Percentiles rank a stretch among this genome's conserved stretches.
Evolutionary conservation across 2,888 invertebrate genomes (phyloP).

Genomic region (Ichneumoninae sp.): DNA sequence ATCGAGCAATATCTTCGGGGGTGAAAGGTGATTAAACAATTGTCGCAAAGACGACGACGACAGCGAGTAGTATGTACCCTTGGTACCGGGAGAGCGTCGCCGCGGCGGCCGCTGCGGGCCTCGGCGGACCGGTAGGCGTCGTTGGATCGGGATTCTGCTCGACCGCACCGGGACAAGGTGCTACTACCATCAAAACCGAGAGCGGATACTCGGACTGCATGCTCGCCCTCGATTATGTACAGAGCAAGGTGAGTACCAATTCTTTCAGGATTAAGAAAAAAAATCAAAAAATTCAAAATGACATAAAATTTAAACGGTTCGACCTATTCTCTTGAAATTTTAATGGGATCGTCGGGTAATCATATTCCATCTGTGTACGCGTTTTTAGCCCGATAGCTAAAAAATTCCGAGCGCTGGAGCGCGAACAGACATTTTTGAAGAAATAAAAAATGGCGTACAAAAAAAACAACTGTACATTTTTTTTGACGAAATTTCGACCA

Average conservation of each 20-base stretch:
- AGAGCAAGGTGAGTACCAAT: conserved; percentile 87
- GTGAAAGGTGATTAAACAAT: conserved; percentile 10
- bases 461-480: too few relatives aligned
- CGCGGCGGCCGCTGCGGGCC: conserved; percentile 86
- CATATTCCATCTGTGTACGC: too few relatives aligned
- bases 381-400: too few relatives aligned
- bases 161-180: conserved; percentile 82
- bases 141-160: conserved; percentile 85
- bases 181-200: conserved; percentile 88
- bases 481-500: too few relatives aligned
- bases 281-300: not conserved
- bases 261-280: conserved; percentile 7
- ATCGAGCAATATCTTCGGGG: not conserved
- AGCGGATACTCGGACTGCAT: conserved; percentile 90
- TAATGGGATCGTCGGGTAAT: too few relatives aligned
- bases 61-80: conserved; percentile 86
- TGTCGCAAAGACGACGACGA: conserved; percentile 52
- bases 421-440: too few relatives aligned
- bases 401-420: too few relatives aligned
- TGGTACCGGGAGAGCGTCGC: conserved; percentile 87
- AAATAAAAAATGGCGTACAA: too few relatives aligned
- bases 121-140: conserved; percentile 83
- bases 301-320: too few relatives aligned
- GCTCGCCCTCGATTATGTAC: conserved; percentile 89
- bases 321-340: too few relatives aligned